phyloP scores from a whole-genome alignment of 1,140 invertebrate species.

The Drosophila nebulosa region DNA sequence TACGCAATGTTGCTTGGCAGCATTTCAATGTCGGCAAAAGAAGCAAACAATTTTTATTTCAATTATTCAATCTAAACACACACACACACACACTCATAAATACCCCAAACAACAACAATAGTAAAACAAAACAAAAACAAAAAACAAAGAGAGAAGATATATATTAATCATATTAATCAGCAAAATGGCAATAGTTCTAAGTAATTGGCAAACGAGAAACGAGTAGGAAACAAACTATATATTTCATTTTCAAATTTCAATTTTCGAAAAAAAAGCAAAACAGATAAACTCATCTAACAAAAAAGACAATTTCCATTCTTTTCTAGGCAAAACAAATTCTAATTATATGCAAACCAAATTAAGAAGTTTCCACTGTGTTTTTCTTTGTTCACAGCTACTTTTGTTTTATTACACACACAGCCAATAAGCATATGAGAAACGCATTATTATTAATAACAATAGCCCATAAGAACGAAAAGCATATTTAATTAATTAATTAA shows the following conservation, averaged over 20 bases:
- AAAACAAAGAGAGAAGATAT: conserved; percentile 42
- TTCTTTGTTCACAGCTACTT: conserved; percentile 11
- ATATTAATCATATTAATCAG: conserved; percentile 71
- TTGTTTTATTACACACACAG: conserved; percentile 24
- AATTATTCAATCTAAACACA: conserved; percentile 61
- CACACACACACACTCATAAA: conserved; percentile 43
- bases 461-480: conserved; percentile 69
- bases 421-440: conserved; percentile 67
- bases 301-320: too few species aligned
- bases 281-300: background rate
- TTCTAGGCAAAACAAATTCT: too few species aligned
- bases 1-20: conserved; percentile 10
- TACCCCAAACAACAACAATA: conserved; percentile 53
- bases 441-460: conserved; percentile 76
- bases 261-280: background rate
- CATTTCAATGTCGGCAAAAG: background rate
- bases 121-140: conserved; percentile 50
- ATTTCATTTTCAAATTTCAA: conserved; percentile 51
- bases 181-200: conserved; percentile 62
- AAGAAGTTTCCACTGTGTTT: conserved; percentile 35
- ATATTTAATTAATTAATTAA: conserved; percentile 54
- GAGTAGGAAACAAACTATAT: conserved; percentile 15
- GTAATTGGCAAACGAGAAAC: conserved; percentile 56
- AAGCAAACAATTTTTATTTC: conserved; percentile 70
- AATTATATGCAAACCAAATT: too few species aligned